Conservation (phyloP, 2,888 invertebrate species). For the Pyralis farinalis region DNA sequence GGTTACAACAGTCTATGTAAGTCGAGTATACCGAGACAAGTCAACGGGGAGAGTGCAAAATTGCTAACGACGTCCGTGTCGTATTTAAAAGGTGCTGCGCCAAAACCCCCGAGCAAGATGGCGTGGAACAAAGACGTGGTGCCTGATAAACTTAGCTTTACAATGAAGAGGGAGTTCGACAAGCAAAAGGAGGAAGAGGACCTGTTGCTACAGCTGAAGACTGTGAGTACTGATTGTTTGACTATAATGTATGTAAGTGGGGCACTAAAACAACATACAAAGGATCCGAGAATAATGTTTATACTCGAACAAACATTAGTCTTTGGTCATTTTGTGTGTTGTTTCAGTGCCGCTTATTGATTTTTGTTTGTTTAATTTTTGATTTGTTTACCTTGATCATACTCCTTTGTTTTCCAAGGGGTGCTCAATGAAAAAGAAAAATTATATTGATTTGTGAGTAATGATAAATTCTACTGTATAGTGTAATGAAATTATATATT, state of each 20-base stretch:
- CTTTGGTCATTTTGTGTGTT: not conserved
- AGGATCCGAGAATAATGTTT: no score
- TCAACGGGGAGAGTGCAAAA: slow-evolving; percentile 66
- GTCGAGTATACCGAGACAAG: slow-evolving; percentile 58
- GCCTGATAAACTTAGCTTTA: slow-evolving; percentile 91
- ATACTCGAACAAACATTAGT: not conserved
- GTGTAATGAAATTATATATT: no score
- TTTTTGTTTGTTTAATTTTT: no score
- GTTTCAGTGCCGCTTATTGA: not conserved
- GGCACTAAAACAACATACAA: no score
- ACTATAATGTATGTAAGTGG: no score
- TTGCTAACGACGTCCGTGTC: slow-evolving; percentile 80
- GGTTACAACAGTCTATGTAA: slow-evolving; percentile 78
- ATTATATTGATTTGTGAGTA: no score
- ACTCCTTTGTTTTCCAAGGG: no score
- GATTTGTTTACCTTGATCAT: no score
- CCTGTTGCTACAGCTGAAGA: slow-evolving; percentile 90
- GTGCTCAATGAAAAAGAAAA: no score
- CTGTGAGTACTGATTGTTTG: slow-evolving; percentile 78
- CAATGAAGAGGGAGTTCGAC: slow-evolving; percentile 95
- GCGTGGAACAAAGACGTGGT: slow-evolving; percentile 88
- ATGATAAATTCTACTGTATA: no score
- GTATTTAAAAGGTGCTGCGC: slow-evolving; percentile 79
- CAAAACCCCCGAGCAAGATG: slow-evolving; percentile 76
- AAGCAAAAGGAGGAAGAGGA: slow-evolving; percentile 94